These are phyloP conservation scores for Biston stratarius DNA, from an alignment of 2,888 invertebrate genomes.

Conservation along the genomic window DNA sequence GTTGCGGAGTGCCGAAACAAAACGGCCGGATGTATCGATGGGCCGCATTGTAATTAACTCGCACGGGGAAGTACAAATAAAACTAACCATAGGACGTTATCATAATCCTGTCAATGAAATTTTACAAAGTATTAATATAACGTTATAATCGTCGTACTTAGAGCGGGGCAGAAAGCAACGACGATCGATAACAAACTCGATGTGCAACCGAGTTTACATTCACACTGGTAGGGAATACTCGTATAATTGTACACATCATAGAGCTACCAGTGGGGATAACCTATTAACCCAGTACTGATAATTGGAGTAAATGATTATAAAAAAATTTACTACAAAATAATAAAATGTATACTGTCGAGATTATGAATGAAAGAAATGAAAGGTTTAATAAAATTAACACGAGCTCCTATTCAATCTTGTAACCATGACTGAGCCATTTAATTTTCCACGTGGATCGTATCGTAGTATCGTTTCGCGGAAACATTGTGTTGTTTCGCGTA, in stretches of 20 bases:
- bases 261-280: background rate
- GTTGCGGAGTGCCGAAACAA: conserved; percentile 64
- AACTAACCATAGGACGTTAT: conserved; percentile 27
- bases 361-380: background rate
- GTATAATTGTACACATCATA: background rate
- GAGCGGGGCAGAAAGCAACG: too few relatives aligned
- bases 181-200: too few relatives aligned
- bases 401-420: conserved; percentile 29
- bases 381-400: conserved; percentile 28
- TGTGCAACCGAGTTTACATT: too few relatives aligned
- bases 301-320: too few relatives aligned
- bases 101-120: background rate
- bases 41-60: conserved; percentile 45
- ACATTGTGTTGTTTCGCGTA: conserved; percentile 64
- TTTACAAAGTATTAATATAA: background rate
- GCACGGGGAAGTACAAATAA: conserved; percentile 40
- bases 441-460: conserved; percentile 39
- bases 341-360: too few relatives aligned
- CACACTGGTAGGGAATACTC: background rate
- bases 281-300: too few relatives aligned
- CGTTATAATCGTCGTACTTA: too few relatives aligned
- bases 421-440: conserved; percentile 43
- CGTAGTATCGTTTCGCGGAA: conserved; percentile 62
- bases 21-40: conserved; percentile 55
- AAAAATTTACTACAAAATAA: too few relatives aligned